phyloP scores from a whole-genome alignment of 2,113 vertebrate species.

The Rhizomys pruinosus region DNA sequence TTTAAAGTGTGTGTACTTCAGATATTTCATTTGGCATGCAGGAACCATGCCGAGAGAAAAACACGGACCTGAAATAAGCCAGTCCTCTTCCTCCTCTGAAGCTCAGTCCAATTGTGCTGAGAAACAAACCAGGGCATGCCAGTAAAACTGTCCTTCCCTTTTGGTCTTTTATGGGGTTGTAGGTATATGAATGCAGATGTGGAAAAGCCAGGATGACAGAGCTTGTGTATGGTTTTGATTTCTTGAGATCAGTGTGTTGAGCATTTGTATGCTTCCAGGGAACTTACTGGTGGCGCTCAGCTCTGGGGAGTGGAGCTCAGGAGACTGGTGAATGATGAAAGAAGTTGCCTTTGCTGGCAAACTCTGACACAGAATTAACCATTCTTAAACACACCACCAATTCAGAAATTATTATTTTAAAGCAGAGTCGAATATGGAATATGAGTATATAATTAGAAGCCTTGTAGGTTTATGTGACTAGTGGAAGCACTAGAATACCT shows the following conservation, averaged over 20 bases:
- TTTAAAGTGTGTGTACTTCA: constrained; percentile 40
- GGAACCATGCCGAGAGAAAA: constrained; percentile 49
- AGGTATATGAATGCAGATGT: neutral
- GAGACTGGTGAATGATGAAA: neutral
- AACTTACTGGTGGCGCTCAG: neutral
- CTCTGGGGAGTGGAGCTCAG: neutral
- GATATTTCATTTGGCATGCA: constrained; percentile 27
- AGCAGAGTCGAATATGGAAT: neutral
- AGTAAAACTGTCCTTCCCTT: constrained; percentile 14
- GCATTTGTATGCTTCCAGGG: neutral
- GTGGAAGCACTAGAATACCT: neutral
- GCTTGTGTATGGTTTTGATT: neutral
- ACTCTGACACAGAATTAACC: neutral
- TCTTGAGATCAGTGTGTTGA: neutral
- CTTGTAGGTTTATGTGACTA: neutral
- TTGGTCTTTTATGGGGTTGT: neutral
- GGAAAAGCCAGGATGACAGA: neutral
- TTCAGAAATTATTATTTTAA: neutral
- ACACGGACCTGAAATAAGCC: constrained; percentile 52
- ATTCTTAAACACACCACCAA: neutral
- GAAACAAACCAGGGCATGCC: constrained; percentile 31
- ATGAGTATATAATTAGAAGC: neutral
- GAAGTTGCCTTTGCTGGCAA: neutral
- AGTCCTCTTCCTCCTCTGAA: constrained; percentile 29
- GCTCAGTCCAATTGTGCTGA: neutral